A percentile compares a stretch with the other conserved stretches of the same genome.
Evolutionary conservation across 2,797 vertebrate species (phyloP).

Genomic region (Sarcoramphus papa): DNA sequence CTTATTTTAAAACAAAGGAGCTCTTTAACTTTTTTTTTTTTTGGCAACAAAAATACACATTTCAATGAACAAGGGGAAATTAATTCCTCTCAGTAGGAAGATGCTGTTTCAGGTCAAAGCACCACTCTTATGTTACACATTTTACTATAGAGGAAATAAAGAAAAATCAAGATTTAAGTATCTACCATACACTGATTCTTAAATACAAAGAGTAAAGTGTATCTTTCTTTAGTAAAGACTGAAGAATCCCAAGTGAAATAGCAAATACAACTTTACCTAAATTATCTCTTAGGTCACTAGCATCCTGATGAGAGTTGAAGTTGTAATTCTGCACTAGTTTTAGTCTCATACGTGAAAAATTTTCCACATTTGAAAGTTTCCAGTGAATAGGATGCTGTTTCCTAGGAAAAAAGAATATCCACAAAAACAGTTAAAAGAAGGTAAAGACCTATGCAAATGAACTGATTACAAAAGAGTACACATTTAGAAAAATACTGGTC

Average conservation of each 20-base stretch:
- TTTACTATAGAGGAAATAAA: not conserved
- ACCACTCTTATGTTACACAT: not conserved
- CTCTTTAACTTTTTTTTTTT: not conserved
- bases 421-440: not conserved
- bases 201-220: not conserved
- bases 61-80: not conserved
- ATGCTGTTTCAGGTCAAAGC: not conserved
- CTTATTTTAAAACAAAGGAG: not conserved
- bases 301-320: conserved; percentile 86
- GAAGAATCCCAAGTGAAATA: not conserved
- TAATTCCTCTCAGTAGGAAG: not conserved
- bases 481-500: not conserved
- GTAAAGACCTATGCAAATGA: not conserved
- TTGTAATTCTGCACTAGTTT: conserved; percentile 91
- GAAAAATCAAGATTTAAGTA: not conserved
- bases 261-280: conserved; percentile 78
- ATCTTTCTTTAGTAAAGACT: not conserved
- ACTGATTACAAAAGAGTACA: not conserved
- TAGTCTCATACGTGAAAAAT: conserved; percentile 94
- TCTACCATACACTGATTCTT: not conserved
- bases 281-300: conserved; percentile 94
- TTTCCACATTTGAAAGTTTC: conserved; percentile 93
- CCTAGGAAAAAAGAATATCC: conserved; percentile 70
- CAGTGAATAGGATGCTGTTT: conserved; percentile 81
- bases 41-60: not conserved